Percentiles rank a stretch among this genome's conserved stretches.
These are phyloP conservation scores for Corythucha ciliata DNA, from an alignment of 2,888 invertebrate genomes.

Conservation along the genomic window DNA sequence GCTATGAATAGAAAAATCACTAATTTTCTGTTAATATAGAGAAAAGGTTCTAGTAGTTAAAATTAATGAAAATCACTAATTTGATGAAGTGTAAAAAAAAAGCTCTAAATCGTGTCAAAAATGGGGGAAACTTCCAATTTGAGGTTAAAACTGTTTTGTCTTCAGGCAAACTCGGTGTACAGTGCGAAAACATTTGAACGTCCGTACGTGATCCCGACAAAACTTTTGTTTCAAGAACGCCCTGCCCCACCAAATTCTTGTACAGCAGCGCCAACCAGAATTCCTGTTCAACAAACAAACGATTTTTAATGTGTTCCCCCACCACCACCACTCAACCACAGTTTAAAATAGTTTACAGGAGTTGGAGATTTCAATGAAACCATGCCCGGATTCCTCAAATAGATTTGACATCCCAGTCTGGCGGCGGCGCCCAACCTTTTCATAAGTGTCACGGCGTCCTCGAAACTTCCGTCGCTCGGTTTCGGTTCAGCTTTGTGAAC, in stretches of 20 bases:
- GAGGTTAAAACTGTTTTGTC: constrained; percentile 24
- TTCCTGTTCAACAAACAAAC: constrained; percentile 46
- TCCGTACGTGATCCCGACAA: constrained; percentile 41
- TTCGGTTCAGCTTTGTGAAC: constrained; percentile 41
- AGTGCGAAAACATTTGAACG: constrained; percentile 60
- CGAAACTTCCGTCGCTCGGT: constrained; percentile 40
- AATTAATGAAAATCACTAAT: too few relatives aligned
- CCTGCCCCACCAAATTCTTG: constrained; percentile 67
- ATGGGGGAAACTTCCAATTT: too few relatives aligned
- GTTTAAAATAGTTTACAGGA: constrained; percentile 53
- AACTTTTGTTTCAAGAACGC: constrained; percentile 55
- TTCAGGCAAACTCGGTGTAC: constrained; percentile 43
- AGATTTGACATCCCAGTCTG: constrained; percentile 57
- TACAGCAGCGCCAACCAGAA: constrained; percentile 71
- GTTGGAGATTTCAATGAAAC: constrained; percentile 54
- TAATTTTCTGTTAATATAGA: too few relatives aligned
- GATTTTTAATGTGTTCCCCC: too few relatives aligned
- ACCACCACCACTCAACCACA: too few relatives aligned
- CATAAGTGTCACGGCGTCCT: constrained; percentile 60
- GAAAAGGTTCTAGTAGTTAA: too few relatives aligned
- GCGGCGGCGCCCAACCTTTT: constrained; percentile 65
- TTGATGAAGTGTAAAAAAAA: too few relatives aligned
- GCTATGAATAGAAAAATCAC: too few relatives aligned
- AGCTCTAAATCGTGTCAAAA: too few relatives aligned
- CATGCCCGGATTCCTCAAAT: constrained; percentile 57